Conservation (phyloP, 2,888 invertebrate species). For the Bembecia ichneumoniformis region DNA sequence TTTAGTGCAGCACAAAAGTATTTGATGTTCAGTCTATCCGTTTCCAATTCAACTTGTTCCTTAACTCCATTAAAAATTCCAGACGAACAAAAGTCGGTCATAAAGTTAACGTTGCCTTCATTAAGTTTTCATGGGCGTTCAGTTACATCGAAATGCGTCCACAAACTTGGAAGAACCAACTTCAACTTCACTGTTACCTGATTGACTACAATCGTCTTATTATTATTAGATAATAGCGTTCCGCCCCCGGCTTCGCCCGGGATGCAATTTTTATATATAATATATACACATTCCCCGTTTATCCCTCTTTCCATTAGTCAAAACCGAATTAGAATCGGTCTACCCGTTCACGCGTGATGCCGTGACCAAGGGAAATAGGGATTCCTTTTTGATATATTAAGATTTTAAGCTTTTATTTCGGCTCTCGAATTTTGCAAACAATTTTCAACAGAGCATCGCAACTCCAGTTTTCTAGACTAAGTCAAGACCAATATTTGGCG, state of each 20-base stretch:
- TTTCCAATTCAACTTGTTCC: neutral
- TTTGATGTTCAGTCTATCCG: neutral
- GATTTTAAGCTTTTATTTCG: neutral
- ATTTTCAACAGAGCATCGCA: neutral
- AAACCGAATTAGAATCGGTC: too few species aligned
- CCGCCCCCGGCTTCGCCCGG: too few species aligned
- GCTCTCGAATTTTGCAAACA: neutral
- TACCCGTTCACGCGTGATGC: too few species aligned
- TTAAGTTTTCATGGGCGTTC: constrained; percentile 26
- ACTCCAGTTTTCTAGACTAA: neutral
- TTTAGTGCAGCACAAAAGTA: too few species aligned
- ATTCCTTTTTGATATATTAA: too few species aligned
- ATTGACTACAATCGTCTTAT: neutral
- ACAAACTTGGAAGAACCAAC: neutral
- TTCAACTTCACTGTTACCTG: neutral
- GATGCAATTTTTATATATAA: too few species aligned
- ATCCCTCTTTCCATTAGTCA: too few species aligned
- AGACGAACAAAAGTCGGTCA: neutral
- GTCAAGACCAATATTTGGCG: neutral
- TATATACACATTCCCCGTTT: too few species aligned
- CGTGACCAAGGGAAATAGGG: too few species aligned
- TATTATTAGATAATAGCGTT: too few species aligned
- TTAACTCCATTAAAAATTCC: neutral
- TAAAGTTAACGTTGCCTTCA: constrained; percentile 10
- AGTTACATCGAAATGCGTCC: constrained; percentile 2